These are phyloP conservation scores for Alitta virens DNA, from an alignment of 2,888 invertebrate species.

Conservation along the genomic window DNA sequence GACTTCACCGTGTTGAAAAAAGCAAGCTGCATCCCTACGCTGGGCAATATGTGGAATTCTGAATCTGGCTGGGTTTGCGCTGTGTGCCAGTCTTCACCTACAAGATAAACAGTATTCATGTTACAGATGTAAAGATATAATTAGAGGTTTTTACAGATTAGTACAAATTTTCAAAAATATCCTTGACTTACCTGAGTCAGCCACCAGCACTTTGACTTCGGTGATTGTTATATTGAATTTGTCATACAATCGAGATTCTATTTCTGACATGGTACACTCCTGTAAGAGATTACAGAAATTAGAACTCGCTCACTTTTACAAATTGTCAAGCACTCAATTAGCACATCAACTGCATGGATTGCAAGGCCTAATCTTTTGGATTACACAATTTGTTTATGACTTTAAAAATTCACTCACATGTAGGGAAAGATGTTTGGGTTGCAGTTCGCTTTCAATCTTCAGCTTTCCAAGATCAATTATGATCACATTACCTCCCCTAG, in stretches of 20 bases:
- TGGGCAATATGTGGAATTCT: conserved; percentile 72
- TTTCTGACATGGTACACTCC: conserved; percentile 77
- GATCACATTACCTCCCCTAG: conserved; percentile 67
- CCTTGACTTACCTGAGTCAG: conserved; percentile 61
- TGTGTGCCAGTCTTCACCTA: conserved; percentile 74
- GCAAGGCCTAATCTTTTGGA: no score
- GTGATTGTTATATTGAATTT: conserved; percentile 71
- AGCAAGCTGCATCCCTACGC: conserved; percentile 66
- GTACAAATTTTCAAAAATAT: no score
- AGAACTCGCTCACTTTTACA: background rate
- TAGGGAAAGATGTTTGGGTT: conserved; percentile 66
- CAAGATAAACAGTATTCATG: conserved; percentile 35
- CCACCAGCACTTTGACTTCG: conserved; percentile 67
- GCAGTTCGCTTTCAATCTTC: conserved; percentile 71
- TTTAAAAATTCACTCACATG: conserved; percentile 58
- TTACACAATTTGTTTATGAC: background rate
- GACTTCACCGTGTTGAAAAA: conserved; percentile 75
- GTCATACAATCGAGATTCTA: conserved; percentile 78
- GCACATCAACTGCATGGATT: no score
- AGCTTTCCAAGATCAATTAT: conserved; percentile 73
- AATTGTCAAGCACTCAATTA: background rate
- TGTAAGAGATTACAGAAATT: conserved; percentile 22
- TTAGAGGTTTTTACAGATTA: no score
- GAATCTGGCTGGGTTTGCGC: conserved; percentile 71
- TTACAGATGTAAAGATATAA: background rate